Percentiles rank a stretch among this genome's conserved stretches.
Conservation (phyloP, 2,113 vertebrate species). For the Agelaius phoeniceus region DNA sequence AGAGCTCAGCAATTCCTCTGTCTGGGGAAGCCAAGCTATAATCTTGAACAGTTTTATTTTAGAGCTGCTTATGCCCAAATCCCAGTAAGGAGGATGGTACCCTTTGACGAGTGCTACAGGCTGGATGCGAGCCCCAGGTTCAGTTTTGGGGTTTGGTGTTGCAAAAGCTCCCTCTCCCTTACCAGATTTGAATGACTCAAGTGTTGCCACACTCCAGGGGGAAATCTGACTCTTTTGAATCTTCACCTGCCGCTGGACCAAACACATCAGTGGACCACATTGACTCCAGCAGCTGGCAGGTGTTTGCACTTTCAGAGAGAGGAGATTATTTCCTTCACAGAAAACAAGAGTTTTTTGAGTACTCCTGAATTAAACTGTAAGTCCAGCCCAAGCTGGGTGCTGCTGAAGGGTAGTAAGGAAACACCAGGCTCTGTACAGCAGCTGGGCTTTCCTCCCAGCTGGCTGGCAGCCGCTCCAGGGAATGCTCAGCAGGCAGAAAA, state of each 20-base stretch:
- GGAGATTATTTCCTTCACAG: background rate
- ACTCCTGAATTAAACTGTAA: background rate
- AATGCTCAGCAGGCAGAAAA: background rate
- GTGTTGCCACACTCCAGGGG: fast-evolving
- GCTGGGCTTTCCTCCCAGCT: background rate
- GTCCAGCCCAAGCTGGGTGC: background rate
- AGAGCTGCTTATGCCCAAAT: background rate
- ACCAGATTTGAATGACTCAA: background rate
- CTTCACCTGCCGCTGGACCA: background rate
- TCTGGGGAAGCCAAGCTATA: background rate
- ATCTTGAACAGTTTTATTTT: background rate
- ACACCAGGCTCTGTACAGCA: background rate
- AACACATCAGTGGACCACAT: background rate
- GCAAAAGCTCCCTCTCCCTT: background rate
- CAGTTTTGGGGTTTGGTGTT: background rate
- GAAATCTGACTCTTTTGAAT: background rate
- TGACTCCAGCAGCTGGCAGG: background rate
- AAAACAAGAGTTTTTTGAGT: background rate
- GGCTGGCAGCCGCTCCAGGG: background rate
- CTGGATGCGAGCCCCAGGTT: background rate
- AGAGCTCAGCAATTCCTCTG: background rate
- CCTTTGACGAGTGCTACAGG: background rate
- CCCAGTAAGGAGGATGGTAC: background rate
- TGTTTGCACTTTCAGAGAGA: background rate
- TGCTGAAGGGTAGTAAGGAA: background rate